Evolutionary conservation across 2,797 vertebrate genomes (phyloP), one percentile per base, ranked within the genome.

Genomic region (Melanotaenia pygmaea): DNA sequence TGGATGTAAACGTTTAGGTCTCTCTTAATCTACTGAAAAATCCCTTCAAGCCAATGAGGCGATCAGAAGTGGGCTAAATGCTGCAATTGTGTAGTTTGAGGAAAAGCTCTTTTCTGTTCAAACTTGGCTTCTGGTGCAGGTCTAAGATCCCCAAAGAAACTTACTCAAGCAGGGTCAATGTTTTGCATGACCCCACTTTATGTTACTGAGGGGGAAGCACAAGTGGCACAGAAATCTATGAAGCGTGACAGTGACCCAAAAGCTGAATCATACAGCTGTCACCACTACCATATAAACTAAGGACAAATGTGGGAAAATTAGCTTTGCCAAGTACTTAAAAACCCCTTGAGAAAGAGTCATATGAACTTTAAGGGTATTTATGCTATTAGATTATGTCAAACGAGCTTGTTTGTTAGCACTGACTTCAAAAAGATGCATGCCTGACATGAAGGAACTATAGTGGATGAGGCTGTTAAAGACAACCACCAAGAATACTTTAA

Each of bases 231-330:
- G 64, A 79, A 76, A 82, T 80, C 61, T 60, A 58, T 73, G 63
- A 80, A 70, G 74, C 76, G 57, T 79, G 61, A 81, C 76, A 59
- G 51, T 76, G 72, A 72, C 85, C 73, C 69, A 34, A 62, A 76
- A 45, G 70, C 77, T 77, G 77, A 89, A 58, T 87, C 84, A 80
- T 26, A 67, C 54, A 72, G 35, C 66, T 84, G 76, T 87, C 71
- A 81, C 53, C 30, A 0, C 72, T 28, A 65, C 16, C 16, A 16
- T 54, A 85, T 56, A 67, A 72, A 77, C 71, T 24, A 18, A 59
- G 68, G 72, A 86, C 78, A 84, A 88, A 84, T 87, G 79, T 87
- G 85, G 83, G 87, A 90, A 90, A 76, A 6, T 5, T 7, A 28
- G 40, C 50, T 72, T 59, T 34, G 78, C 85, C 77, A 83, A 83